Base-by-base conservation (phyloP, 2,888 invertebrate genomes). In the Creontiades dilutus region DNA sequence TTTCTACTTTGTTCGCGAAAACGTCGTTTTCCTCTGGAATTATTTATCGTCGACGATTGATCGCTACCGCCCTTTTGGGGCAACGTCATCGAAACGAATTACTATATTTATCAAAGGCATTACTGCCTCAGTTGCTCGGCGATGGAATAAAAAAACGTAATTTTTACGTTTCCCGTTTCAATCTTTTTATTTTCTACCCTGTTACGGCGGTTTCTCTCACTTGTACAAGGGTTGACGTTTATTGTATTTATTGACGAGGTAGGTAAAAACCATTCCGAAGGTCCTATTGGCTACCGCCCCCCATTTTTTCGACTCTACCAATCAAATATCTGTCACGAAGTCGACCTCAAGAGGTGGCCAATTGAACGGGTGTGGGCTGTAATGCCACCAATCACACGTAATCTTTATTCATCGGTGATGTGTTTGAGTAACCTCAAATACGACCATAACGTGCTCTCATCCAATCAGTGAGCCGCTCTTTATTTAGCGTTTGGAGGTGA, bases 271-370 rank as follows among this genome's bases (percentile, higher is more conserved):
- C 7, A 68, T 12, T 23, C 37, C 37, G 37, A 37, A 12, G 14
- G 19, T 68, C 27, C 68, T 68, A 68, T 68, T 68, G 68, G 78
- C 78, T 37, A 12, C 19, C 47, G 46, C 46, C 46, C 78, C 46
- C 27, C 37, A 16, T 78, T 78, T 78, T 78, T 78, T 46, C 46
- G 78, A 46, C 37, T 28, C 13, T 16, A 14, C 37, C 78, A 78
- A 78, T 78, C 78, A 78, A 78, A 78, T 78, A 78, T 78, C 78
- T 78, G 78, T 78, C 78, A 78, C 78, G 47, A 78, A 78, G 78
- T 78, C 37, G 78, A 46, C 78, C 68, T 68, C 68, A 19, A 27
- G 19, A n/a, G n/a, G n/a, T 13, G 68, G 68, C 68, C 68, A 68
- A 68, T 68, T 12, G 23, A 23, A 68, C 27, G n/a, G 27, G 11